Conservation (phyloP, 2,113 vertebrate genomes). For the Stercorarius parasiticus region DNA sequence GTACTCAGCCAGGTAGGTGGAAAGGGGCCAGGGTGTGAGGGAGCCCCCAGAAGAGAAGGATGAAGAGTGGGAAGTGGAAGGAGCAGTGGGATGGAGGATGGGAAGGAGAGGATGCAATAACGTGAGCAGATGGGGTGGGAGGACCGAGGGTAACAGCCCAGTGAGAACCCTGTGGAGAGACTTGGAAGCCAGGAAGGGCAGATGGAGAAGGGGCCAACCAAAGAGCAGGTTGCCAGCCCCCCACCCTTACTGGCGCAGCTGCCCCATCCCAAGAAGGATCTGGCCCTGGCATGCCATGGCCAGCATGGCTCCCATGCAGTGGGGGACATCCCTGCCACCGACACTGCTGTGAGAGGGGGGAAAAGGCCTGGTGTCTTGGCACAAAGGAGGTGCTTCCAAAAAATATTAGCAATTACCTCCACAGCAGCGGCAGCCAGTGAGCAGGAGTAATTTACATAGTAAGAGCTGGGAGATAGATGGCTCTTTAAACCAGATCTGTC, state of each 20-base stretch:
- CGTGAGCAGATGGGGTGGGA: accelerated
- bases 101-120: background rate
- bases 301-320: accelerated
- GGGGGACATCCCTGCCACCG: background rate
- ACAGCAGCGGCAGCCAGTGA: background rate
- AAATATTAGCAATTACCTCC: background rate
- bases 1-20: background rate
- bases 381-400: background rate
- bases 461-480: conserved; percentile 64
- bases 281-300: background rate
- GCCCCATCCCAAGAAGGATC: background rate
- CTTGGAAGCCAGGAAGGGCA: background rate
- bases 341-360: accelerated
- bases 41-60: background rate
- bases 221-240: background rate
- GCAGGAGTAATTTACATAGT: conserved; percentile 63
- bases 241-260: background rate
- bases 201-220: background rate
- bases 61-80: background rate
- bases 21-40: background rate
- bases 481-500: conserved; percentile 74
- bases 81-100: background rate
- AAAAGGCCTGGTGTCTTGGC: background rate
- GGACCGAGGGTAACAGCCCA: background rate
- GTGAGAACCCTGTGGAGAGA: background rate